Percentiles rank a stretch among this genome's conserved stretches.
These are phyloP conservation scores for Aepyceros melampus DNA, from an alignment of 2,113 vertebrate species.

Conservation along the genomic window DNA sequence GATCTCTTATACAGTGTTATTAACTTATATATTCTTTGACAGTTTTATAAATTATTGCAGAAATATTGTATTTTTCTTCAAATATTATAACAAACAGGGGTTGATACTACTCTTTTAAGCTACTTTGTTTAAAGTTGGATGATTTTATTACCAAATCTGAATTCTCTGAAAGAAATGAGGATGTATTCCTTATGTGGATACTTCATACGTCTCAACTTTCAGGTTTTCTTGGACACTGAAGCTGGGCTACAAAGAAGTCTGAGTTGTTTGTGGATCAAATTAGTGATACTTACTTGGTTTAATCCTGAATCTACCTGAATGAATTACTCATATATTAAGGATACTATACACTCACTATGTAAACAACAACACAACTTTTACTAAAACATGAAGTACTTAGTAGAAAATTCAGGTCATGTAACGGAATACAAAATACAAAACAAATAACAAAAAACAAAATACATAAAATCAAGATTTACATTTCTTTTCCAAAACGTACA, in stretches of 20 bases:
- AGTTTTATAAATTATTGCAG: conserved; percentile 49
- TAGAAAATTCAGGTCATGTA: background rate
- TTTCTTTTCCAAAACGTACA: conserved; percentile 15
- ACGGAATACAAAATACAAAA: background rate
- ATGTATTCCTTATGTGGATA: background rate
- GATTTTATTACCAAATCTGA: conserved; percentile 37
- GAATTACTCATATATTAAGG: background rate
- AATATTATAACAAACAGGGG: conserved; percentile 22
- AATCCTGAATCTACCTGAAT: background rate
- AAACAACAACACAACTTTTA: background rate
- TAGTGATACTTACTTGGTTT: background rate
- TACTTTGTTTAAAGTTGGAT: background rate
- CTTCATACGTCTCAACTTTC: background rate
- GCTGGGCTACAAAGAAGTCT: background rate
- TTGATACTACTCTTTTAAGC: conserved; percentile 11
- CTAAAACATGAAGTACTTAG: background rate
- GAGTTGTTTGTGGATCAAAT: background rate
- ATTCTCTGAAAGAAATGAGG: background rate
- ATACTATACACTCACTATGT: background rate
- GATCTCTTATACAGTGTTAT: conserved; percentile 68
- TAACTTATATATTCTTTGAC: conserved; percentile 43
- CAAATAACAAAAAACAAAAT: conserved; percentile 2
- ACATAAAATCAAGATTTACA: background rate
- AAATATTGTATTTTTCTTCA: background rate
- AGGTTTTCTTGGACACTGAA: conserved; percentile 10